Evolutionary conservation across 2,113 vertebrate species (phyloP).

Genomic region (Chionomys nivalis): DNA sequence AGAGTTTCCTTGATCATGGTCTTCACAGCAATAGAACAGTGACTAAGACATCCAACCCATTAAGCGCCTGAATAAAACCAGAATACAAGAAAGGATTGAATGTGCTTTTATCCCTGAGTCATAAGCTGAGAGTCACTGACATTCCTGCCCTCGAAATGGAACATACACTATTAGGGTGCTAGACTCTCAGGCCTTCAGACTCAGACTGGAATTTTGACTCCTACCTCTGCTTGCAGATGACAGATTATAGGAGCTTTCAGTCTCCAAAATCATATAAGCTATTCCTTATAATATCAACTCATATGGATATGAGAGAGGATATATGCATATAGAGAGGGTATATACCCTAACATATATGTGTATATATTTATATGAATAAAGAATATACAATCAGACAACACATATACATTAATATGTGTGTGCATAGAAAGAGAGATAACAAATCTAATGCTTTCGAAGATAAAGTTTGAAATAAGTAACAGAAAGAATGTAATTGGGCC

Average conservation of each 20-base stretch:
- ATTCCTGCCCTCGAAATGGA: not conserved
- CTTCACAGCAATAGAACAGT: not conserved
- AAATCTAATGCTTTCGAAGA: not conserved
- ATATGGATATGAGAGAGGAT: not conserved
- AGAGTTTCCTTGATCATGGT: not conserved
- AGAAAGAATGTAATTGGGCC: not conserved
- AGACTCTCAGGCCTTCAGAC: not conserved
- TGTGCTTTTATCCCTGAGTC: not conserved
- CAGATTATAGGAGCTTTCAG: not conserved
- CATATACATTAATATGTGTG: not conserved
- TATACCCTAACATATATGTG: not conserved
- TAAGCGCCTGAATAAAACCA: not conserved
- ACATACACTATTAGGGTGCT: not conserved
- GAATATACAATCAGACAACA: not conserved
- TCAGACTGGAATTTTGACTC: not conserved
- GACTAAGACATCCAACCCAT: not conserved
- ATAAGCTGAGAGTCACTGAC: not conserved
- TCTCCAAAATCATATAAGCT: not conserved
- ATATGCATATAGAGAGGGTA: not conserved
- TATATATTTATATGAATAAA: not conserved
- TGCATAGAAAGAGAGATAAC: not conserved
- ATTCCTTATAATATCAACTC: not conserved
- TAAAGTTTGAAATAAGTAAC: not conserved
- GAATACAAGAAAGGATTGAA: not conserved
- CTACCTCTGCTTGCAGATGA: not conserved